Conservation (phyloP, 2,888 invertebrate genomes). For the Tetranychus piercei region DNA sequence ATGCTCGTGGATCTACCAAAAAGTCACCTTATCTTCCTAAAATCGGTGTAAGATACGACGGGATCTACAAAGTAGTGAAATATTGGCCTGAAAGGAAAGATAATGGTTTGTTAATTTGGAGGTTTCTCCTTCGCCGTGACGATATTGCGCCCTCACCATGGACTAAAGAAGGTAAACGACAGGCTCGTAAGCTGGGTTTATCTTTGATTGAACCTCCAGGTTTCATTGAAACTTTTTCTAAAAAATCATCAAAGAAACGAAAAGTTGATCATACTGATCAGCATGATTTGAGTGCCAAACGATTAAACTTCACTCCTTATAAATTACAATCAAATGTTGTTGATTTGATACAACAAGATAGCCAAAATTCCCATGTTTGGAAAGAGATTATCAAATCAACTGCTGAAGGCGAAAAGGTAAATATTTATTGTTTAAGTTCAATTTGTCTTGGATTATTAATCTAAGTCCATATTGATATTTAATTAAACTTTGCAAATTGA, state of each 20-base stretch:
- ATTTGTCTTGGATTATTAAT: not conserved
- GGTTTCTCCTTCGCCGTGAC: slow-evolving; percentile 53
- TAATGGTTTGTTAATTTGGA: slow-evolving; percentile 60
- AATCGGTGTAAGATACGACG: slow-evolving; percentile 54
- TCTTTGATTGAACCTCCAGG: not conserved
- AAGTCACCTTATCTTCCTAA: slow-evolving; percentile 59
- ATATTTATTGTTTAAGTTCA: not conserved
- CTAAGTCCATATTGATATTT: not conserved
- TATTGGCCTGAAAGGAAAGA: slow-evolving; percentile 55
- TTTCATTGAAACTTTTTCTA: not conserved
- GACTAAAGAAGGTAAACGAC: slow-evolving; percentile 47
- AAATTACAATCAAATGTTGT: not conserved
- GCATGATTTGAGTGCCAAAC: not conserved
- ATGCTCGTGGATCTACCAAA: slow-evolving; percentile 41
- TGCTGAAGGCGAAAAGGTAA: not conserved
- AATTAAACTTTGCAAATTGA: not conserved
- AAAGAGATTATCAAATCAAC: not conserved
- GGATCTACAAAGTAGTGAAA: slow-evolving; percentile 65
- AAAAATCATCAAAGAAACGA: not conserved
- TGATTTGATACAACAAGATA: not conserved
- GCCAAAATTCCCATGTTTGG: not conserved
- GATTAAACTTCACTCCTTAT: not conserved
- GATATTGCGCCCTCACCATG: slow-evolving; percentile 61
- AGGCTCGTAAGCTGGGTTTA: slow-evolving; percentile 34
- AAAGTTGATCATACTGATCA: not conserved